These are phyloP conservation scores for Leucophora obtusa DNA, from an alignment of 2,888 invertebrate species.

Conservation along the genomic window DNA sequence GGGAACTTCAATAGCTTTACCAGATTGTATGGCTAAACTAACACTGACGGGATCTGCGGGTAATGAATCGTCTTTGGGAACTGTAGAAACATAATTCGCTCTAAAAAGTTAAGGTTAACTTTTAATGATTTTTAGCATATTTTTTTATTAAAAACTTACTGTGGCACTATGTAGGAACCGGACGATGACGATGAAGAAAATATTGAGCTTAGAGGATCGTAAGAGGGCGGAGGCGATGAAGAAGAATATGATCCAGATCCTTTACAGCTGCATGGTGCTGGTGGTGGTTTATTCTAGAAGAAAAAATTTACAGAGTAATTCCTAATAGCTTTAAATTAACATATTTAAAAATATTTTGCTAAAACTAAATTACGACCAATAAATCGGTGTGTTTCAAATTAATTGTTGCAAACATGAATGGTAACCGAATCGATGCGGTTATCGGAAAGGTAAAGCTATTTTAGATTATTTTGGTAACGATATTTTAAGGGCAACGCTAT, in stretches of 20 bases:
- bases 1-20: constrained; percentile 76
- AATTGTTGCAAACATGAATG: too few relatives aligned
- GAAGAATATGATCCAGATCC: background rate
- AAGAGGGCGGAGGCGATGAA: background rate
- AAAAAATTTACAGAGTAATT: background rate
- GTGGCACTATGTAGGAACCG: constrained; percentile 38
- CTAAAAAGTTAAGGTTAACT: constrained; percentile 2
- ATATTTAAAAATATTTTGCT: too few relatives aligned
- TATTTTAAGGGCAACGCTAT: too few relatives aligned
- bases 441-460: too few relatives aligned
- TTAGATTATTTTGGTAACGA: too few relatives aligned
- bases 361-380: too few relatives aligned
- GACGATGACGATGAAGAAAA: background rate
- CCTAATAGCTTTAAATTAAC: too few relatives aligned
- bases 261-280: background rate
- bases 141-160: constrained; percentile 47
- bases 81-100: constrained; percentile 14
- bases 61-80: constrained; percentile 63
- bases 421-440: too few relatives aligned
- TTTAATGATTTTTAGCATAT: background rate
- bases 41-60: constrained; percentile 80
- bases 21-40: constrained; percentile 78
- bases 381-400: too few relatives aligned
- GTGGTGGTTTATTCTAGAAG: background rate
- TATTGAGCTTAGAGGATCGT: constrained; percentile 18